Evolutionary conservation across 2,797 vertebrate species (phyloP).

Genomic region (Sciurus carolinensis): DNA sequence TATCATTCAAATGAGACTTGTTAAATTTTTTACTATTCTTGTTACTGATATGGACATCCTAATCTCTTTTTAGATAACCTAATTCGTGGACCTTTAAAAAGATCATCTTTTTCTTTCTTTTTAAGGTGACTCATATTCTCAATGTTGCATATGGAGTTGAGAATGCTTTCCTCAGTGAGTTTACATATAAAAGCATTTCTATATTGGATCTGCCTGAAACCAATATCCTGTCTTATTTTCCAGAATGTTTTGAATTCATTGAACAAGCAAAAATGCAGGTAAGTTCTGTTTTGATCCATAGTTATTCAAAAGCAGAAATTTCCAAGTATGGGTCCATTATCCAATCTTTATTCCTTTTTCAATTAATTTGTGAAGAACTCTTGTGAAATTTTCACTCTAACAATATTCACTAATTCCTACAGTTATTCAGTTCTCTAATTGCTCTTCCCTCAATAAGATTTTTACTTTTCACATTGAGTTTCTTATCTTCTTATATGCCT

Average conservation of each 20-base stretch:
- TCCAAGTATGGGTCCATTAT: neutral
- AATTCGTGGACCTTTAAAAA: neutral
- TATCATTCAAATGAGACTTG: neutral
- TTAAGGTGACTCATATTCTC: slow-evolving; percentile 96
- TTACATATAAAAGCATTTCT: slow-evolving; percentile 94
- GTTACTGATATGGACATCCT: neutral
- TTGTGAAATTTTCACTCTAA: slow-evolving; percentile 24
- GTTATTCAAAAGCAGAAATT: slow-evolving; percentile 64
- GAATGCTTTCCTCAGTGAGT: slow-evolving; percentile 94
- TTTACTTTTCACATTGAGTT: slow-evolving; percentile 53
- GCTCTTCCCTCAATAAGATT: neutral
- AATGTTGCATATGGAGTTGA: slow-evolving; percentile 97
- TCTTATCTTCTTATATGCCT: slow-evolving; percentile 42
- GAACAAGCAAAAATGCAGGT: slow-evolving; percentile 94
- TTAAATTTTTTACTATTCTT: slow-evolving; percentile 36
- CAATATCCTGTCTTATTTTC: slow-evolving; percentile 93
- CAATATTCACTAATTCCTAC: slow-evolving; percentile 42
- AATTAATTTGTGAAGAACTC: neutral
- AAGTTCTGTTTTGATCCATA: slow-evolving; percentile 76
- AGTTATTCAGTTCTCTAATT: slow-evolving; percentile 32
- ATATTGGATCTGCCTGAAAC: slow-evolving; percentile 96
- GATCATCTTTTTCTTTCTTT: slow-evolving; percentile 40
- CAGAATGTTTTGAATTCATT: slow-evolving; percentile 96
- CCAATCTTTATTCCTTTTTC: slow-evolving; percentile 23
- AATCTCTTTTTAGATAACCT: slow-evolving; percentile 48